phyloP scores from a whole-genome alignment of 2,888 invertebrate genomes.

The Yponomeuta plumbellus region DNA sequence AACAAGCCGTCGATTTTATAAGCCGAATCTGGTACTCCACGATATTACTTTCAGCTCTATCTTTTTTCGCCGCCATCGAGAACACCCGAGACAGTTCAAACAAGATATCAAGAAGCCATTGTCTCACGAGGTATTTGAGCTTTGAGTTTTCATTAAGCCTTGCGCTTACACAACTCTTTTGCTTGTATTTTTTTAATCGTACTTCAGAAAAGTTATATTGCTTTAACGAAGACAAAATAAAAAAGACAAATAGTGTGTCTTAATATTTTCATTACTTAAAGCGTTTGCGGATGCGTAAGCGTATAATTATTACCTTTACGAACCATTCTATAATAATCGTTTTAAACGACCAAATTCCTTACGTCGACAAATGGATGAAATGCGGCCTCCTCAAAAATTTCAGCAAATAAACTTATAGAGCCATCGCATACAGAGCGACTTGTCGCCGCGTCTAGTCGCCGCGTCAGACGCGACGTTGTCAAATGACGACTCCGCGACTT shows the following conservation, averaged over 20 bases:
- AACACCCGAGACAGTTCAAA: not conserved
- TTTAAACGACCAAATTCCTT: not conserved
- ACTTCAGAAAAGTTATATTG: not conserved
- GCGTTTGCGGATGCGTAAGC: no score
- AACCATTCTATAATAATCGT: not conserved
- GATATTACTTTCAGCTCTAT: slow-evolving; percentile 7
- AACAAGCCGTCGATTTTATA: slow-evolving; percentile 35
- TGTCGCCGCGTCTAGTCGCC: no score
- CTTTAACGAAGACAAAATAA: no score
- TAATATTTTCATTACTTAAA: no score
- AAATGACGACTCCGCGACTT: no score
- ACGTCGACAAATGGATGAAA: not conserved
- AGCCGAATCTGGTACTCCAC: slow-evolving; percentile 30
- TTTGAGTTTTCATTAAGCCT: not conserved
- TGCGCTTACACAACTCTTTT: not conserved
- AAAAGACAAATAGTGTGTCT: no score
- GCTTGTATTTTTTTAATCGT: not conserved
- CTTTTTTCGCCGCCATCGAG: not conserved
- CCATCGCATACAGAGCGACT: no score
- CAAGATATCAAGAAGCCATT: not conserved
- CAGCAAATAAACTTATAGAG: no score
- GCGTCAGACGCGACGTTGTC: no score
- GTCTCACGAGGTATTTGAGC: no score
- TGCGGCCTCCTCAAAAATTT: not conserved
- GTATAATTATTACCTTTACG: no score